Evolutionary conservation across 2,113 vertebrate species (phyloP).

Genomic region (Origma solitaria): DNA sequence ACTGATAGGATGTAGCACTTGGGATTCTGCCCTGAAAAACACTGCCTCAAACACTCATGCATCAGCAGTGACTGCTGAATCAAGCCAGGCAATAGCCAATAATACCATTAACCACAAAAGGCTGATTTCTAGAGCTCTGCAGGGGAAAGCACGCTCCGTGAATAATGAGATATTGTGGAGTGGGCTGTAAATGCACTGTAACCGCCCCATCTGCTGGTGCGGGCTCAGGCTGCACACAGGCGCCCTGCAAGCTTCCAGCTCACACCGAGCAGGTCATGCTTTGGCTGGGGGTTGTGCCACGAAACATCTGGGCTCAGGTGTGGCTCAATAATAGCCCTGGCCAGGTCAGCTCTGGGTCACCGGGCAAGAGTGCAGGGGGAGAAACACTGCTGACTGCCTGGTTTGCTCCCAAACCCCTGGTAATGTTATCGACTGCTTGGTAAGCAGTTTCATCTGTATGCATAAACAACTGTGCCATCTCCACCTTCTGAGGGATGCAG

Average conservation of each 20-base stretch:
- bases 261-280: neutral
- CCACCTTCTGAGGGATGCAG: neutral
- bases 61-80: neutral
- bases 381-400: neutral
- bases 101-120: neutral
- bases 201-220: constrained; percentile 37
- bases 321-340: neutral
- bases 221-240: neutral
- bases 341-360: neutral
- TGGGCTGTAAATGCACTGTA: neutral
- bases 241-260: neutral
- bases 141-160: neutral
- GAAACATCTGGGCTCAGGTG: rapidly evolving
- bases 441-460: neutral
- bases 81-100: neutral
- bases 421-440: neutral
- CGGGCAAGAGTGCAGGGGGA: rapidly evolving
- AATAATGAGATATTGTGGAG: neutral
- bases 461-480: neutral
- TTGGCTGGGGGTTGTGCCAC: neutral
- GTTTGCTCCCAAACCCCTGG: neutral
- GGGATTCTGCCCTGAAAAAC: neutral
- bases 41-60: neutral
- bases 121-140: neutral
- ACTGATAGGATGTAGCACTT: neutral